phyloP scores from a whole-genome alignment of 2,797 vertebrate species.

The Oceanodroma leucorhoa region DNA sequence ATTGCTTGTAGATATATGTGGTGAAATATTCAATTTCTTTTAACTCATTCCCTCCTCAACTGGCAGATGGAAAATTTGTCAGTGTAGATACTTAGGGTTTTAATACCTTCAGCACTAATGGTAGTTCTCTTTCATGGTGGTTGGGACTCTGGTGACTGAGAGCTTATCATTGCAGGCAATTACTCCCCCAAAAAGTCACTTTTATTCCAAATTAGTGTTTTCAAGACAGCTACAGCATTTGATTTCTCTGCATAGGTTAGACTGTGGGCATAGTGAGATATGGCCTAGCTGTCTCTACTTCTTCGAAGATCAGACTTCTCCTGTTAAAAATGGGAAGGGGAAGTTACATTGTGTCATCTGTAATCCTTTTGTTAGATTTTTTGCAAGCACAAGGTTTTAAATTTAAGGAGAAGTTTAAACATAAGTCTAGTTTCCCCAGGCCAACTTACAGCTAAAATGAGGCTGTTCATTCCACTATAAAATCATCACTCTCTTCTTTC shows the following conservation, averaged over 20 bases:
- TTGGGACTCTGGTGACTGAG: not conserved
- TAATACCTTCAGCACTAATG: not conserved
- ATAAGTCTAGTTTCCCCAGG: not conserved
- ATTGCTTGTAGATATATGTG: constrained; percentile 9
- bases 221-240: not conserved
- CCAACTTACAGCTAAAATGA: not conserved
- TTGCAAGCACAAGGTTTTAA: not conserved
- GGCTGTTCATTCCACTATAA: not conserved
- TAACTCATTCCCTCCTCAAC: constrained; percentile 5
- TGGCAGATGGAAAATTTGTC: not conserved
- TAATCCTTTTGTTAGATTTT: not conserved
- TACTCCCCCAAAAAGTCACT: not conserved
- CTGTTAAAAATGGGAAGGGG: not conserved
- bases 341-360: not conserved
- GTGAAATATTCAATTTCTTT: not conserved
- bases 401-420: not conserved
- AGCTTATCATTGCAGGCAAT: not conserved
- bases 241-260: not conserved
- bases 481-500: not conserved
- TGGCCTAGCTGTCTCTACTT: not conserved
- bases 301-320: not conserved
- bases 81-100: not conserved
- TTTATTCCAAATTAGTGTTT: not conserved
- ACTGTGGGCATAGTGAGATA: not conserved
- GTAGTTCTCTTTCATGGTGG: not conserved